These are phyloP conservation scores for Schizaphis graminum DNA, from an alignment of 2,888 invertebrate species.

Conservation along the genomic window DNA sequence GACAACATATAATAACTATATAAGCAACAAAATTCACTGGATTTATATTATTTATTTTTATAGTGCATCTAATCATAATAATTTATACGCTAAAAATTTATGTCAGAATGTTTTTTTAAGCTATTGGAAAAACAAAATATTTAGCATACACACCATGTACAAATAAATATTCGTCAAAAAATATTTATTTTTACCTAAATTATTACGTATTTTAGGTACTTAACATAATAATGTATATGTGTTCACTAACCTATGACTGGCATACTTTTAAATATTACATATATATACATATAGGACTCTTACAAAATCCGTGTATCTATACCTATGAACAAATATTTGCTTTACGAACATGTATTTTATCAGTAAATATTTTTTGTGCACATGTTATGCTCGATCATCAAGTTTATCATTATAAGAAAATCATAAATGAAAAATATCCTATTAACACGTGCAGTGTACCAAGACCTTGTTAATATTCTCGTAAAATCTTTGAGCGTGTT, in stretches of 20 bases:
- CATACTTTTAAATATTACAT: conserved; percentile 23
- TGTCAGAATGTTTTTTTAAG: background rate
- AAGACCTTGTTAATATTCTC: conserved; percentile 39
- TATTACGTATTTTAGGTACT: background rate
- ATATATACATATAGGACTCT: background rate
- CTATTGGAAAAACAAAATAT: background rate
- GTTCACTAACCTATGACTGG: background rate
- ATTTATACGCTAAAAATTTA: background rate
- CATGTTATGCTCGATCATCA: background rate
- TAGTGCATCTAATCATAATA: background rate
- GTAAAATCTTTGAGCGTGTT: conserved; percentile 31
- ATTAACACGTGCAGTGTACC: conserved; percentile 17
- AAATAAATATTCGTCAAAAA: background rate
- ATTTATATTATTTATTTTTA: conserved; percentile 13
- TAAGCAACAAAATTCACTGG: background rate
- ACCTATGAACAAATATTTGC: background rate
- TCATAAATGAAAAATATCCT: conserved; percentile 47
- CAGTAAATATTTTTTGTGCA: conserved; percentile 21
- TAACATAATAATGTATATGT: background rate
- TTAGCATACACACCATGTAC: background rate
- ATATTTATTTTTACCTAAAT: background rate
- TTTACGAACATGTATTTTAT: conserved; percentile 26
- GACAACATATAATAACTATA: background rate
- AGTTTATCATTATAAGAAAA: conserved; percentile 16
- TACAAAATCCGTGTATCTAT: background rate